phyloP scores from a whole-genome alignment of 1,140 invertebrate species.

The Xylocopa sonorina region DNA sequence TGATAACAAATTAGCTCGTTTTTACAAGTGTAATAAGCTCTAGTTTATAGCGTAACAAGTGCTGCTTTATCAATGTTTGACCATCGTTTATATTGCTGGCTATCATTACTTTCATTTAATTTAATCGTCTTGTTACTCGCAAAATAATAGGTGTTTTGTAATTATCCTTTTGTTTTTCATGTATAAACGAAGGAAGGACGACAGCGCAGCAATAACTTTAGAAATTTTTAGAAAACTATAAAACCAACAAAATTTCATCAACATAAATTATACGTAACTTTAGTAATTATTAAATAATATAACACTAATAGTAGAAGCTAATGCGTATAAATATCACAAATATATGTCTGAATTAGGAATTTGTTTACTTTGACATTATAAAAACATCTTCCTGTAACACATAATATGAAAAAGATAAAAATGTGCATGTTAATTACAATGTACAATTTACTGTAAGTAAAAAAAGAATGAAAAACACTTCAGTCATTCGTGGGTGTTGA shows the following conservation, averaged over 20 bases:
- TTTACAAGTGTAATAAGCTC: constrained; percentile 1
- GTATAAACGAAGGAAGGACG: background rate
- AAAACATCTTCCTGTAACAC: background rate
- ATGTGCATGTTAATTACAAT: constrained; percentile 8
- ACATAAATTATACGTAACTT: background rate
- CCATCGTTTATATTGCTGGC: constrained; percentile 1
- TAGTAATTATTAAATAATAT: constrained; percentile 5
- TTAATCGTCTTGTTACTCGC: no score
- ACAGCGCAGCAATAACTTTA: background rate
- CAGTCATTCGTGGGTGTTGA: background rate
- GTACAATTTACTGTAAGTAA: constrained; percentile 4
- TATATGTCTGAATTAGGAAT: constrained; percentile 12
- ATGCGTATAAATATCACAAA: constrained; percentile 31
- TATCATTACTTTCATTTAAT: constrained; percentile 28
- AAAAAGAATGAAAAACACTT: constrained; percentile 10
- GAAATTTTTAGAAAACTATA: constrained; percentile 22
- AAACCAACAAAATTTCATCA: constrained; percentile 24
- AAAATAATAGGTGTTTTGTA: no score
- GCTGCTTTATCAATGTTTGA: background rate
- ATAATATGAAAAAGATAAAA: constrained; percentile 14
- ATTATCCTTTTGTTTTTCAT: background rate
- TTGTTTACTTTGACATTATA: constrained; percentile 4
- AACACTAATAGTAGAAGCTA: constrained; percentile 19
- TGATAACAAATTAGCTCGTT: constrained; percentile 5
- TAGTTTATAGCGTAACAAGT: constrained; percentile 2